These are phyloP conservation scores for Drosophila engyochracea DNA, from an alignment of 2,888 invertebrate genomes.

Conservation along the genomic window DNA sequence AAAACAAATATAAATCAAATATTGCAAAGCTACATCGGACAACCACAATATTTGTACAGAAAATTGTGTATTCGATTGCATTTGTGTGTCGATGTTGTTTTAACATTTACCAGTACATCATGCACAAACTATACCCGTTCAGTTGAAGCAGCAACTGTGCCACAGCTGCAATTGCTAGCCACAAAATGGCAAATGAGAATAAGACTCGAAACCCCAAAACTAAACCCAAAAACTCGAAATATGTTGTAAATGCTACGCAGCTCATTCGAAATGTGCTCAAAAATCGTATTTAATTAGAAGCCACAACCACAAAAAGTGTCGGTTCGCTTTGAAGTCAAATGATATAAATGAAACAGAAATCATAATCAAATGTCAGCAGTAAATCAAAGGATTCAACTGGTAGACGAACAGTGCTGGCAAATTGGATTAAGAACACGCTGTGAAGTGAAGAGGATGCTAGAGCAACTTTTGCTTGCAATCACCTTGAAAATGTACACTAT, in stretches of 20 bases:
- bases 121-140: constrained; percentile 1
- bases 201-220: neutral
- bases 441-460: constrained; percentile 14
- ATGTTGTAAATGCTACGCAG: constrained; percentile 4
- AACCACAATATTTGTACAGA: neutral
- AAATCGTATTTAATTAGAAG: constrained; percentile 66
- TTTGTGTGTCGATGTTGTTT: neutral
- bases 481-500: constrained; percentile 40
- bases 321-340: constrained; percentile 37
- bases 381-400: constrained; percentile 10
- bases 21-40: neutral
- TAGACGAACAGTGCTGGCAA: constrained; percentile 16
- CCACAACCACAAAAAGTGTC: constrained; percentile 54
- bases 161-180: constrained; percentile 27
- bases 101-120: neutral
- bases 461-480: constrained; percentile 29
- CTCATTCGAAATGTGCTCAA: constrained; percentile 25
- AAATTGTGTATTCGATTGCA: neutral
- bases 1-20: neutral
- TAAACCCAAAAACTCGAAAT: constrained; percentile 24
- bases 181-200: constrained; percentile 21
- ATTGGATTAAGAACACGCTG: constrained; percentile 39
- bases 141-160: neutral
- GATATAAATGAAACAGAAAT: constrained; percentile 32
- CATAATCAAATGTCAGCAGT: constrained; percentile 32